These are phyloP conservation scores for Oedothorax gibbosus DNA, from an alignment of 1,140 invertebrate species.

Conservation along the genomic window DNA sequence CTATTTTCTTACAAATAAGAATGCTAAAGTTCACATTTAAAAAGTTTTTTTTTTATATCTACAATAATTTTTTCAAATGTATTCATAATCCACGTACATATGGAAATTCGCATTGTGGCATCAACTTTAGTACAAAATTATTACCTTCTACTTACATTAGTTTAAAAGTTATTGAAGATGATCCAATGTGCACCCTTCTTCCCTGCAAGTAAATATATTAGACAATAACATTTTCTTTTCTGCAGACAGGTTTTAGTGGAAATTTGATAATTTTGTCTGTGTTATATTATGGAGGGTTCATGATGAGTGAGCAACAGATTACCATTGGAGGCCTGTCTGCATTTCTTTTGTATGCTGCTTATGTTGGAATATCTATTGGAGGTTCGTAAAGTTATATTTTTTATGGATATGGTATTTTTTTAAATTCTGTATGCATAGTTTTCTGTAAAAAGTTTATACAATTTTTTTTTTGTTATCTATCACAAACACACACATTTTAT, in stretches of 20 bases:
- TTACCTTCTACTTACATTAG: no score
- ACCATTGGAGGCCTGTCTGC: conserved; percentile 91
- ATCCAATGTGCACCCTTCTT: neutral
- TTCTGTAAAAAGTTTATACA: no score
- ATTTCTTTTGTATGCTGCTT: conserved; percentile 92
- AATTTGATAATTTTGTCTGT: conserved; percentile 92
- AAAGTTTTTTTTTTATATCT: no score
- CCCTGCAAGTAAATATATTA: neutral
- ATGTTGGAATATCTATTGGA: conserved; percentile 88
- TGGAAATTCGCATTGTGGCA: no score
- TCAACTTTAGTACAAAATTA: no score
- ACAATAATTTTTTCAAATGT: no score
- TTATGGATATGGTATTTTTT: neutral
- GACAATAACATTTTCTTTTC: conserved; percentile 44
- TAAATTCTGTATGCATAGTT: no score
- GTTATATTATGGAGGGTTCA: conserved; percentile 90
- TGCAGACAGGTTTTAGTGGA: conserved; percentile 90
- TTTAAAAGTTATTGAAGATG: no score
- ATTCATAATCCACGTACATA: no score
- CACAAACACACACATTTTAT: no score
- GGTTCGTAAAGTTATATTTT: conserved; percentile 64
- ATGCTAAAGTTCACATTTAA: no score
- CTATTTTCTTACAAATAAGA: no score
- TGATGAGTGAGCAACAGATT: conserved; percentile 84
- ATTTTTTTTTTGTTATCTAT: neutral